Evolutionary conservation across 2,797 vertebrate species (phyloP), one percentile per base, ranked within the genome.

Genomic region (Betta splendens): DNA sequence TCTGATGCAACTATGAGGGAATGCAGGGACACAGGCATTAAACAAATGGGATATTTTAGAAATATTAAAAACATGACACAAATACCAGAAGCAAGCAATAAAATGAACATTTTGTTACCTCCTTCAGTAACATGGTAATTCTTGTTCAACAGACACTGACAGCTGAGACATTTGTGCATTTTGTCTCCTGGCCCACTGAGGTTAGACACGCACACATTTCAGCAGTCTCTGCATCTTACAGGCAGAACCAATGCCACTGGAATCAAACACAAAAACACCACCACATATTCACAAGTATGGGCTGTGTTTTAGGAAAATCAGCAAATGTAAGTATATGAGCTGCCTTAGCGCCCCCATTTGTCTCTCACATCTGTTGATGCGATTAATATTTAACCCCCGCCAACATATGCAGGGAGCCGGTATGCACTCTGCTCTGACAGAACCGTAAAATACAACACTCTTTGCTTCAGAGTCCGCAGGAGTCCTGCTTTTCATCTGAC

Each of bases 351-450:
- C 45, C 28, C 64, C 56, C 64, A 56, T 66, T 75, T 40, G 56
- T 55, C 35, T 38, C 54, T 36, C 53, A 72, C 85, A 72, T 79
- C 66, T 76, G 78, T 60, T 70, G 40, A 35, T 35, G 33, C n/a
- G 33, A 33, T 33, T 39, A 60, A 73, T 76, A 53, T 84, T 83
- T 71, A 83, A 85, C 72, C 58, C 57, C 6, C 2, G 25, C 56
- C 77, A 75, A 75, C 46, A 75, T 63, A 60, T 0, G 12, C 22
- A 11, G 52, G 37, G 43, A 28, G 35, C 48, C 9, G 57, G 48
- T 67, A 38, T 10, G 10, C 28, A 0, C 32, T 21, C 5, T 7
- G 35, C 45, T 36, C 46, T 1, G 7, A 18, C 44, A 31, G 22
- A 57, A 38, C 21, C 25, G 11, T 65, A 58, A 79, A 81, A 75